Evolutionary conservation across 2,888 invertebrate species (phyloP).

Genomic region (Cosmopolites sordidus): DNA sequence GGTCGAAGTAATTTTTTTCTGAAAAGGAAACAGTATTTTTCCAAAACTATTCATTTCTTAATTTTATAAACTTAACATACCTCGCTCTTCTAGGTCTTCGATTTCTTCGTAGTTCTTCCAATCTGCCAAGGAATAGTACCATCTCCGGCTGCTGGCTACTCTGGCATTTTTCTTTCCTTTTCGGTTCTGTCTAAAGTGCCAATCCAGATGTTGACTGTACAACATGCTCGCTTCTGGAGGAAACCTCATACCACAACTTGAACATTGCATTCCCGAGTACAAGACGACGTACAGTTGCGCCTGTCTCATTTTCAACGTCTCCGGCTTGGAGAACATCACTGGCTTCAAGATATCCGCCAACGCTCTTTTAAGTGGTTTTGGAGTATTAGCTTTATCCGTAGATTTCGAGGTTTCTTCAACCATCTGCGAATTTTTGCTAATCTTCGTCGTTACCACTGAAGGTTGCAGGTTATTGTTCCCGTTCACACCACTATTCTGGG

Average conservation of each 20-base stretch:
- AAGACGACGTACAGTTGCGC: conserved; percentile 64
- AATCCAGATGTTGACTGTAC: conserved; percentile 95
- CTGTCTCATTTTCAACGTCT: conserved; percentile 72
- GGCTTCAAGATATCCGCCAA: conserved; percentile 51
- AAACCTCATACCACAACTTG: conserved; percentile 92
- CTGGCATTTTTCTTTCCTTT: conserved; percentile 80
- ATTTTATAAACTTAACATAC: conserved; percentile 45
- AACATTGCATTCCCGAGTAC: conserved; percentile 92
- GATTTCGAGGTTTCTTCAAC: neutral
- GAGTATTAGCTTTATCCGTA: neutral
- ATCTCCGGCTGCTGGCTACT: conserved; percentile 77
- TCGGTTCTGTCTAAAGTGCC: conserved; percentile 96
- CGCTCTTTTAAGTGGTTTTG: neutral
- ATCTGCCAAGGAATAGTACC: conserved; percentile 86
- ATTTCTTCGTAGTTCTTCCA: conserved; percentile 95
- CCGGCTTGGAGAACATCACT: conserved; percentile 65
- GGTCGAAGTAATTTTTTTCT: conserved; percentile 89
- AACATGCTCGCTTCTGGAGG: conserved; percentile 83
- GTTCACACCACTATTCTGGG: neutral
- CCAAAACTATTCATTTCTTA: neutral
- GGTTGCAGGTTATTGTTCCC: neutral
- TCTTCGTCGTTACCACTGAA: neutral
- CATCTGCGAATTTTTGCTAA: neutral
- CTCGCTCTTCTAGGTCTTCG: conserved; percentile 85
- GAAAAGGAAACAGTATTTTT: conserved; percentile 30